Evolutionary conservation across 2,888 invertebrate species (phyloP), one percentile per base, ranked within the genome.

Genomic region (Aradus depressus): DNA sequence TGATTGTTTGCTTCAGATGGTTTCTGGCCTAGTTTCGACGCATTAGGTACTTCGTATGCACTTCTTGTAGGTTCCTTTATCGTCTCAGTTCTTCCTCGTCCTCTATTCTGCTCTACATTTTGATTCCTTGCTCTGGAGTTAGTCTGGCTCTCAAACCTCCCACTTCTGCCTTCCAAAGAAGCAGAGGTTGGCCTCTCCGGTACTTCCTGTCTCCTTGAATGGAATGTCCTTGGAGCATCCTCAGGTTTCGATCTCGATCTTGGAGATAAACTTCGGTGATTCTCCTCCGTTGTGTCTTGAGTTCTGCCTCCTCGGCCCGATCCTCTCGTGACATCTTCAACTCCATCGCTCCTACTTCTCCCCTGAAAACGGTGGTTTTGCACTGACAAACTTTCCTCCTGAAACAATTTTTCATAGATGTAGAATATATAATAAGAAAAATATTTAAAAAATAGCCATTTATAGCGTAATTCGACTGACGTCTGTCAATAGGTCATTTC

Each of bases 361-460:
- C 37, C 25, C 38, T 34, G 28, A 47, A 47, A 47, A 26, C 47
- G 37, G 32, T 47, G 47, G 26, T 47, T 47, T 18, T 47, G 37
- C 28, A 37, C 47, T 18, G 47, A 18, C 14, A 38, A 32, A 26
- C 38, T 47, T 38, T 47, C 47, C 19, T 47, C 47, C 47, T 47
- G 23, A 8, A 47, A 47, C 35, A 47, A 25, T n/a, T n/a, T n/a
- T n/a, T n/a, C n/a, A n/a, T n/a, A n/a, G n/a, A n/a, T n/a, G n/a
- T n/a, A n/a, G n/a, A n/a, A n/a, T n/a, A n/a, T n/a, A n/a, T n/a
- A n/a, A n/a, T n/a, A n/a, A n/a, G n/a, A n/a, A n/a, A n/a, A n/a
- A n/a, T n/a, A n/a, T n/a, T n/a, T n/a, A n/a, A n/a, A n/a, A n/a
- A n/a, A n/a, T n/a, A n/a, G n/a, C n/a, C n/a, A n/a, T n/a, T n/a